phyloP scores from a whole-genome alignment of 2,797 vertebrate genomes.

The Gallinago solitaria region DNA sequence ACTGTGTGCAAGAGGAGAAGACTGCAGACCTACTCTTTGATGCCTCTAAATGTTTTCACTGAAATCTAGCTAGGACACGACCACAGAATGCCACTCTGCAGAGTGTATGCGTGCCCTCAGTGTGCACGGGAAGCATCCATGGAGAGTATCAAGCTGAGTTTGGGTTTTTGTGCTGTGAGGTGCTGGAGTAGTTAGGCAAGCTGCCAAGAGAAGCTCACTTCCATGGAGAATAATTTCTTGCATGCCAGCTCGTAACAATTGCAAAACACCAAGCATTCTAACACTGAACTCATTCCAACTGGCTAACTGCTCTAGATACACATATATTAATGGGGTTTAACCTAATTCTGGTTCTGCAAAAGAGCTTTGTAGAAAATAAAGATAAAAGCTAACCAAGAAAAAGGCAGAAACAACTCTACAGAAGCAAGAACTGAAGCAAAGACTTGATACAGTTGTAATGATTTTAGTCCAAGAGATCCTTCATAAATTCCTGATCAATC shows the following conservation, averaged over 20 bases:
- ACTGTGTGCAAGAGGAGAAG: background rate
- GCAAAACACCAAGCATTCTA: background rate
- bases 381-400: background rate
- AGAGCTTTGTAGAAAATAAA: background rate
- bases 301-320: background rate
- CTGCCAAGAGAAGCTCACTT: background rate
- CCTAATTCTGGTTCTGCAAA: slow-evolving; percentile 5
- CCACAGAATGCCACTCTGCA: background rate
- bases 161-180: background rate
- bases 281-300: background rate
- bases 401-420: background rate
- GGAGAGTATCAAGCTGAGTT: background rate
- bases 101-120: too few relatives aligned
- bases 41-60: background rate
- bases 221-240: background rate
- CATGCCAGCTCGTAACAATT: background rate
- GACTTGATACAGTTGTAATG: background rate
- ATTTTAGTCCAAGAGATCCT: background rate
- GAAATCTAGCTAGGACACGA: background rate
- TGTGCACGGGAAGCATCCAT: background rate
- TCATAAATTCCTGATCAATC: background rate
- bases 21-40: background rate
- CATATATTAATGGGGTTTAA: background rate
- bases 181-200: background rate
- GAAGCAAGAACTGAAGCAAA: background rate